Evolutionary conservation across 2,113 vertebrate species (phyloP).

Genomic region (Progne subis): DNA sequence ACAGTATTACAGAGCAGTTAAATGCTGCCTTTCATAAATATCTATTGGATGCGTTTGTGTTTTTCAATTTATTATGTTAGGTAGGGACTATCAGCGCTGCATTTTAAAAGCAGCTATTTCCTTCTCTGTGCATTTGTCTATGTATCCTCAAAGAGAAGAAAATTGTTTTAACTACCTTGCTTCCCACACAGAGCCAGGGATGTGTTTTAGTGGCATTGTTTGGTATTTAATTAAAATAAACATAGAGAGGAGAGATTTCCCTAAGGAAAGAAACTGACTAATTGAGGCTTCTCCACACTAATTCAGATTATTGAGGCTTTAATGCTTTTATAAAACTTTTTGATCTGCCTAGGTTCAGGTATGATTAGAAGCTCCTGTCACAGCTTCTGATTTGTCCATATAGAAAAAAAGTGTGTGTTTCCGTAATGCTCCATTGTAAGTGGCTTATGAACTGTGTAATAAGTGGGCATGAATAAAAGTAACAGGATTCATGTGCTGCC

Average conservation of each 20-base stretch:
- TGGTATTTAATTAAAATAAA: constrained; percentile 31
- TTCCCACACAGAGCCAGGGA: background rate
- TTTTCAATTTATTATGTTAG: background rate
- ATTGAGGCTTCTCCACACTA: background rate
- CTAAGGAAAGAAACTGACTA: background rate
- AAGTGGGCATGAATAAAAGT: background rate
- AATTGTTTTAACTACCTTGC: background rate
- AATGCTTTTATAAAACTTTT: background rate
- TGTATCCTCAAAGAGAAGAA: background rate
- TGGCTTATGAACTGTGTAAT: background rate
- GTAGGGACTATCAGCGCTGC: background rate
- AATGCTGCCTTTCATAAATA: background rate
- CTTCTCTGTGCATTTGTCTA: background rate
- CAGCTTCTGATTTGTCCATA: background rate
- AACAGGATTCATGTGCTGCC: background rate
- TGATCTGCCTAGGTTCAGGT: background rate
- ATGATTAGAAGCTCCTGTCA: background rate
- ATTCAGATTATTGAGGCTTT: background rate
- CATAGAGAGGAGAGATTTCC: background rate
- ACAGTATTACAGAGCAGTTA: background rate
- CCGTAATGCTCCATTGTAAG: background rate
- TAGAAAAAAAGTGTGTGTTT: background rate
- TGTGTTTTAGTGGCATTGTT: constrained; percentile 12
- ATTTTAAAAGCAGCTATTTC: background rate
- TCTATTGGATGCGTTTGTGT: background rate